phyloP scores from a whole-genome alignment of 2,888 invertebrate species.

The Apantesis nais region DNA sequence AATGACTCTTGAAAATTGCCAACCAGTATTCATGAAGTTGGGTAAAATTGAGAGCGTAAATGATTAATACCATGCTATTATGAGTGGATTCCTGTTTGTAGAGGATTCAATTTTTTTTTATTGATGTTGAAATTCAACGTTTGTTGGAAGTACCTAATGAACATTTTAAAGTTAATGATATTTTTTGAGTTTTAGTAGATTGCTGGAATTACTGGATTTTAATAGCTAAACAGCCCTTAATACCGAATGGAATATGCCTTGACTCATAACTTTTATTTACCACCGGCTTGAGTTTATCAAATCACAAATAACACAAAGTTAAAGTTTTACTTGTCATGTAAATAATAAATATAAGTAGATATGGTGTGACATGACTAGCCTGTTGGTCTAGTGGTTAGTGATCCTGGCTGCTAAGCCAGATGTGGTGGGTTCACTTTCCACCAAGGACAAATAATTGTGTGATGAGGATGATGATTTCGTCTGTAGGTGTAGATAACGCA shows the following conservation, averaged over 20 bases:
- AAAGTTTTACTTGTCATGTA: too few species aligned
- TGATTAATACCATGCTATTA: slow-evolving; percentile 16
- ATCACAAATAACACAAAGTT: too few species aligned
- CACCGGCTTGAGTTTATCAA: too few species aligned
- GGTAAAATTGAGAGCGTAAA: slow-evolving; percentile 12
- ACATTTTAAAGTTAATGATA: background rate
- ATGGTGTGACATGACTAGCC: too few species aligned
- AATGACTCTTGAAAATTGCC: slow-evolving; percentile 33
- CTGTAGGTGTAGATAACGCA: too few species aligned
- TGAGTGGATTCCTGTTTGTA: slow-evolving; percentile 5
- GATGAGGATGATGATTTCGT: too few species aligned
- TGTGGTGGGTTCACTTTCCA: too few species aligned
- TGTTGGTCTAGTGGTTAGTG: too few species aligned
- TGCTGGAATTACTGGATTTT: background rate
- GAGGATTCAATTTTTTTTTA: background rate
- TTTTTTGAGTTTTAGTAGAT: background rate
- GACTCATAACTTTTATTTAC: too few species aligned
- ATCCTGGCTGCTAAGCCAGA: too few species aligned
- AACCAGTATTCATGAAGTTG: slow-evolving; percentile 13
- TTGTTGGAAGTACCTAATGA: background rate
- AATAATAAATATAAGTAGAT: too few species aligned
- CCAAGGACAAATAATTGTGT: too few species aligned
- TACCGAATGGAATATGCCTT: background rate
- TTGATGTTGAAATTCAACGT: background rate
- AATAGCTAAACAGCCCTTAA: background rate